Evolutionary conservation across 64 coral and sea anemone species (phyloP), one percentile per base, ranked within the genome.

Genomic region (Anthopleura sola): DNA sequence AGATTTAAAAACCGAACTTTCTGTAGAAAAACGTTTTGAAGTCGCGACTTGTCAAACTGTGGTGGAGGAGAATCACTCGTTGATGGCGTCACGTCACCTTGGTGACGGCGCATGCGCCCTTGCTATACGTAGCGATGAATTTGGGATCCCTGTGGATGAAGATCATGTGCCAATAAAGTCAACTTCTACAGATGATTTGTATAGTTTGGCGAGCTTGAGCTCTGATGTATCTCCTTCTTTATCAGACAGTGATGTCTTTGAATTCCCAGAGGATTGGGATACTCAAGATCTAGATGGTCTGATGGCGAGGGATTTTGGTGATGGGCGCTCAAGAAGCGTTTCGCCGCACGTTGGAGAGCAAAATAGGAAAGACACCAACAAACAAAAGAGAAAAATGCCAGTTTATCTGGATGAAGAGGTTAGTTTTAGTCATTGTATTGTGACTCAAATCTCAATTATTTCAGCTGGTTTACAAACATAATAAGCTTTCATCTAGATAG

Each of bases 401-500:
- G 36, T 71, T 31, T n/a, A 82, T 39, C 37, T 87, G 29, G 94
- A 97, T 36, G 94, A 93, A 21, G 94, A 97, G 78, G 94, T 97
- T 81, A 90, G 90, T 81, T 26, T n/a, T 9, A 44, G 0, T 44
- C 40, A 44, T 44, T 8, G 1, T 53, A 53, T 53, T 53, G 7
- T 53, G 50, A 53, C 50, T 53, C 13, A 3, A 53, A 53, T 6
- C 50, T 53, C 0, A 14, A 53, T 17, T 12, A 6, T n/a, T 34
- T 71, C 68, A 0, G 6, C 9, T 44, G 9, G 16, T 9, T 71
- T 18, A 71, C 24, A 13, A n/a, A 21, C 62, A 20, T 71, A 3
- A 10, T 12, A 34, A 71, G 24, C 68, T 18, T 71, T 14, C 20
- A 68, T n/a, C n/a, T n/a, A n/a, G n/a, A n/a, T n/a, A n/a, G n/a